These are phyloP conservation scores for Eremobia ochroleuca DNA, from an alignment of 2,888 invertebrate genomes.

Conservation along the genomic window DNA sequence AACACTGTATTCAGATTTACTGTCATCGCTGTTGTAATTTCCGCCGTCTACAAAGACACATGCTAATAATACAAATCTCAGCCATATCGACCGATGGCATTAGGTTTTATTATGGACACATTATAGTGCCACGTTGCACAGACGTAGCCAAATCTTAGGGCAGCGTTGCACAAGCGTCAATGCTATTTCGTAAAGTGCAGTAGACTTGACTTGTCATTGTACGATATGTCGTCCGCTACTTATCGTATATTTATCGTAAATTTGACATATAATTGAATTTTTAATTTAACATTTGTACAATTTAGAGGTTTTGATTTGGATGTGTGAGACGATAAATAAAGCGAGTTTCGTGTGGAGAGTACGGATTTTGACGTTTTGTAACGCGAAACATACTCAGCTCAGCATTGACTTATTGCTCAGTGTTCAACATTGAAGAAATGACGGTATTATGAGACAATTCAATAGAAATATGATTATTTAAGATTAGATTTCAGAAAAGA, in stretches of 20 bases:
- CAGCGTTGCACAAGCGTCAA: slow-evolving; percentile 47
- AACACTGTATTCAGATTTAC: slow-evolving; percentile 25
- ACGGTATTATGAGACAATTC: not conserved
- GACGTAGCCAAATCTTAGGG: slow-evolving; percentile 1
- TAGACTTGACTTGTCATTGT: slow-evolving; percentile 56
- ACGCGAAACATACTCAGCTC: slow-evolving; percentile 11
- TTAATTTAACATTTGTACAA: no score
- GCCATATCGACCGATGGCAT: slow-evolving; percentile 38
- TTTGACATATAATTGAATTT: no score
- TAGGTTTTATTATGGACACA: slow-evolving; percentile 47
- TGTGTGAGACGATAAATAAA: slow-evolving; percentile 33
- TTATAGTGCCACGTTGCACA: slow-evolving; percentile 22
- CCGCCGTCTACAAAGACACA: slow-evolving; percentile 35
- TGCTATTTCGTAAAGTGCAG: slow-evolving; percentile 61
- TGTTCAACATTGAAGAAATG: not conserved
- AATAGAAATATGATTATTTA: not conserved
- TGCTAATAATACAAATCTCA: slow-evolving; percentile 20
- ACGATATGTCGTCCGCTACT: slow-evolving; percentile 54
- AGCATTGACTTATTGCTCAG: not conserved
- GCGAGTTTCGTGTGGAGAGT: slow-evolving; percentile 12
- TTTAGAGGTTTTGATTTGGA: slow-evolving; percentile 56
- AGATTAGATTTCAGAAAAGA: not conserved
- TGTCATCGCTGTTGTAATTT: slow-evolving; percentile 31
- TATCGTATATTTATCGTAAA: no score
- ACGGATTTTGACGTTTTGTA: slow-evolving; percentile 12